Evolutionary conservation across 2,113 vertebrate species (phyloP).

Genomic region (Phaetusa simplex): DNA sequence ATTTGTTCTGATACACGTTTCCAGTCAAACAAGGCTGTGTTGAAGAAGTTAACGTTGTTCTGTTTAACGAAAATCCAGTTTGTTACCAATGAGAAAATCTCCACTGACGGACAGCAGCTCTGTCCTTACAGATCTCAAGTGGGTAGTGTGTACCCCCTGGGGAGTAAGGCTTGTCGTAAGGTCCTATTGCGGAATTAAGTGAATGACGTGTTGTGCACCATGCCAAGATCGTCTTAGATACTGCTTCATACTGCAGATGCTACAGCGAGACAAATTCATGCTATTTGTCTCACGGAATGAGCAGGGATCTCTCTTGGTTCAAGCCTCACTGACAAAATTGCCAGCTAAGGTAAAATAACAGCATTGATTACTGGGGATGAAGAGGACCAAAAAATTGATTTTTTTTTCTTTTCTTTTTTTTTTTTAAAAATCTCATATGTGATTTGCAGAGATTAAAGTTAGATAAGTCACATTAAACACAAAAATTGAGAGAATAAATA

Average conservation of each 20-base stretch:
- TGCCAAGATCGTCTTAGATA: neutral
- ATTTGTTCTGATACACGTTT: neutral
- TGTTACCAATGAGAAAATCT: neutral
- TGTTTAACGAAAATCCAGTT: neutral
- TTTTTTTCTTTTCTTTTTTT: neutral
- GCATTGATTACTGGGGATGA: neutral
- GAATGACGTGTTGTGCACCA: neutral
- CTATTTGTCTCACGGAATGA: neutral
- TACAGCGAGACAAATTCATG: neutral
- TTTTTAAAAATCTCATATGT: neutral
- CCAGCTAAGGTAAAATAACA: neutral
- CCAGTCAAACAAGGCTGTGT: neutral
- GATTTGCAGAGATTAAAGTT: neutral
- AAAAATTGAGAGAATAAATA: neutral
- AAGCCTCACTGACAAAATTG: neutral
- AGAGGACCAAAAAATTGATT: neutral
- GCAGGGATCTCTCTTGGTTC: neutral
- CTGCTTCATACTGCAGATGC: neutral
- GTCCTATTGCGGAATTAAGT: neutral
- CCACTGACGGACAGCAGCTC: neutral
- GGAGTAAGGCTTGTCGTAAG: neutral
- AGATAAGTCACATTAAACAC: neutral
- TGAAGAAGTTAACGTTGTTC: accelerated
- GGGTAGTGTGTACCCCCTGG: accelerated
- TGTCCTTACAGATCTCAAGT: too few relatives aligned